phyloP scores from a whole-genome alignment of 2,113 vertebrate species.

The Hyperopisus bebe region DNA sequence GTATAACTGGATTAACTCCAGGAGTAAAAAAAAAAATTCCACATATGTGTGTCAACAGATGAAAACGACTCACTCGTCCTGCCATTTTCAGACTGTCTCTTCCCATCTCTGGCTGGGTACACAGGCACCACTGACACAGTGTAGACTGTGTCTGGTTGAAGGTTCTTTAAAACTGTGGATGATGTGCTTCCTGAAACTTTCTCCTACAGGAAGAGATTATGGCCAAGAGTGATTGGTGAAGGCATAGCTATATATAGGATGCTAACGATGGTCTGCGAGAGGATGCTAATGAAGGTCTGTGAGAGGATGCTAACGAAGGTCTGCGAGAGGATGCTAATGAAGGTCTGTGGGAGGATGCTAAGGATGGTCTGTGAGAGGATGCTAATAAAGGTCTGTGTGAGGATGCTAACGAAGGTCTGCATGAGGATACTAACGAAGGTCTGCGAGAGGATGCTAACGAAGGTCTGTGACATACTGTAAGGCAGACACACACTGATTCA shows the following conservation, averaged over 20 bases:
- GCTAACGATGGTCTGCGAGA: too few species aligned
- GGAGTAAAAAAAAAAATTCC: neutral
- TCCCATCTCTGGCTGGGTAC: constrained; percentile 78
- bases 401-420: neutral
- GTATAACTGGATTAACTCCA: neutral
- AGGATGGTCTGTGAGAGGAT: too few species aligned
- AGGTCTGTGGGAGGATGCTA: too few species aligned
- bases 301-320: too few species aligned
- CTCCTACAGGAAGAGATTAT: constrained; percentile 54
- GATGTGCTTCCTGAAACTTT: constrained; percentile 79
- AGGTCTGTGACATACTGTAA: too few species aligned
- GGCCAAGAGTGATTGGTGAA: neutral
- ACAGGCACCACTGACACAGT: constrained; percentile 76
- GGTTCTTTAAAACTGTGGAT: constrained; percentile 77
- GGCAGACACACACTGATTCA: too few species aligned
- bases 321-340: too few species aligned
- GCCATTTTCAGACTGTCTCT: constrained; percentile 80
- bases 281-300: neutral
- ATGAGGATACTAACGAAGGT: too few species aligned
- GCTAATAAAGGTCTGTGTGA: neutral
- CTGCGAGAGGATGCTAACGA: too few species aligned
- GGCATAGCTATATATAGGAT: neutral
- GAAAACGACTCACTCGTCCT: constrained; percentile 69
- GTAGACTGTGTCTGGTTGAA: constrained; percentile 80
- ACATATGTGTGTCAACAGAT: neutral